A percentile compares a stretch with the other conserved stretches of the same genome.
phyloP scores from a whole-genome alignment of 2,888 invertebrate species.

The Leistus spinibarbis region DNA sequence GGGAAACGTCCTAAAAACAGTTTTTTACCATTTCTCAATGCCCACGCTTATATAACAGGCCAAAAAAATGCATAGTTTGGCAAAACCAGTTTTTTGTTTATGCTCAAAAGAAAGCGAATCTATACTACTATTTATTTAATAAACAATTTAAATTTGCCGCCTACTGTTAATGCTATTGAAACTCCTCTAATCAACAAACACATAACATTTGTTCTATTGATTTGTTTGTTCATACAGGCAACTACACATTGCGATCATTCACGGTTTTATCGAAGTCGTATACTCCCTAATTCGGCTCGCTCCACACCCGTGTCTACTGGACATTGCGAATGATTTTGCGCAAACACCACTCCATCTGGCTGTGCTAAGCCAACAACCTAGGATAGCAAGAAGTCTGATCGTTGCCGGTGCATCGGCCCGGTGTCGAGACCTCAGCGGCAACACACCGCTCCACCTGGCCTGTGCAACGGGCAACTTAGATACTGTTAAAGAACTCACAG shows the following conservation, averaged over 20 bases:
- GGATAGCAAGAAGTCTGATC: constrained; percentile 76
- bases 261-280: constrained; percentile 74
- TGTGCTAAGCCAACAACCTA: constrained; percentile 75
- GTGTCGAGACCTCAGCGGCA: constrained; percentile 75
- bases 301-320: constrained; percentile 76
- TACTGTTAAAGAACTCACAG: constrained; percentile 75
- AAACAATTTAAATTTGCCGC: too few relatives aligned
- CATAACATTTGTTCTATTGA: not conserved
- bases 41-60: too few relatives aligned
- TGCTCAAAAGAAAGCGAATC: too few relatives aligned
- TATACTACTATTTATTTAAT: too few relatives aligned
- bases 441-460: constrained; percentile 87
- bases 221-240: constrained; percentile 64
- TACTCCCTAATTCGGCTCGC: constrained; percentile 77
- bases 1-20: too few relatives aligned
- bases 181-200: too few relatives aligned
- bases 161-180: too few relatives aligned
- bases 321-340: constrained; percentile 79
- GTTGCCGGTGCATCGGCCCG: constrained; percentile 75
- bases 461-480: constrained; percentile 71
- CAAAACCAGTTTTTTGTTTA: too few relatives aligned
- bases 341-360: constrained; percentile 89
- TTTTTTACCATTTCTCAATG: too few relatives aligned
- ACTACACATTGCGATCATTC: constrained; percentile 83
- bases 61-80: too few relatives aligned